Conservation (phyloP, 2,113 vertebrate genomes). For the Salvelinus fontinalis region DNA sequence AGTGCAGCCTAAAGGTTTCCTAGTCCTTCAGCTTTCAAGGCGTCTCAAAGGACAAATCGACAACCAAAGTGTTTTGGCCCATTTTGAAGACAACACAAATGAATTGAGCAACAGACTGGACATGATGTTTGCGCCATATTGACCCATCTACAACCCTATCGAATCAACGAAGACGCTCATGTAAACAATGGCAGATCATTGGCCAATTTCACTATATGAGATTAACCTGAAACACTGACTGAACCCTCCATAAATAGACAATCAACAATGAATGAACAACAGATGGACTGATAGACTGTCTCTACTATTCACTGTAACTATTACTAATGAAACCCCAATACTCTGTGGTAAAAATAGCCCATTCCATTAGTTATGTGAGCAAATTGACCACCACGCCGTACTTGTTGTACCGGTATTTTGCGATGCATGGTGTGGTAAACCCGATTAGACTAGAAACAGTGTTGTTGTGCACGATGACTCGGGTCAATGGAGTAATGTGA, state of each 20-base stretch:
- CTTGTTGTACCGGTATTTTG: slow-evolving; percentile 14
- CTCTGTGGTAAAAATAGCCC: neutral
- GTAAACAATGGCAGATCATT: slow-evolving; percentile 17
- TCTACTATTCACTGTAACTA: too few relatives aligned
- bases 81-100: slow-evolving; percentile 39
- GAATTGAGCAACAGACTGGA: slow-evolving; percentile 14
- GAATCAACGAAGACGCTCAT: slow-evolving; percentile 38
- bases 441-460: slow-evolving; percentile 44
- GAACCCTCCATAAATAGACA: slow-evolving; percentile 24
- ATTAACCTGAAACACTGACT: neutral
- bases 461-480: slow-evolving; percentile 50
- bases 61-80: slow-evolving; percentile 28
- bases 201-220: slow-evolving; percentile 38
- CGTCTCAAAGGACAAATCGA: slow-evolving; percentile 36
- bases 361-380: slow-evolving; percentile 24
- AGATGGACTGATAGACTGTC: too few relatives aligned
- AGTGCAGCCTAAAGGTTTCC: slow-evolving; percentile 6
- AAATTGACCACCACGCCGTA: slow-evolving; percentile 21
- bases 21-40: slow-evolving; percentile 15
- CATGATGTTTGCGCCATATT: slow-evolving; percentile 34
- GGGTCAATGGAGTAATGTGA: slow-evolving; percentile 67
- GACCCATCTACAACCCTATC: slow-evolving; percentile 34
- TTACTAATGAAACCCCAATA: too few relatives aligned
- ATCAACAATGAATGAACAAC: slow-evolving; percentile 2
- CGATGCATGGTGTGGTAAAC: slow-evolving; percentile 20